Base-by-base conservation (phyloP, 2,888 invertebrate species). In the Pardosa pseudoannulata region DNA sequence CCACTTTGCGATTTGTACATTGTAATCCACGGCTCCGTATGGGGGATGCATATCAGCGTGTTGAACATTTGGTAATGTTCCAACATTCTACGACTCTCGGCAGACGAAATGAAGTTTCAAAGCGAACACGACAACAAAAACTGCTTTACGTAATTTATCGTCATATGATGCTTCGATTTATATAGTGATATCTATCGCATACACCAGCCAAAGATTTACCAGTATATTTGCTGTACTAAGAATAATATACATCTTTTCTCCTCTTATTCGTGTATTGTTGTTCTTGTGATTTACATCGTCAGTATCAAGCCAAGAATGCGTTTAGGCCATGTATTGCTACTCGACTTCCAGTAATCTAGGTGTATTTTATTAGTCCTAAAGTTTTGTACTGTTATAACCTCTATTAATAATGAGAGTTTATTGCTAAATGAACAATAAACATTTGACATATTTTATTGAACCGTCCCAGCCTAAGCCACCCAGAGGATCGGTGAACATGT, bases 81-180 rank as follows among this genome's bases (percentile, higher is more conserved):
- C 16, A 46, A 16, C 16, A 9, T 46, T 9, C 41, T 46, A n/a
- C 9, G 16, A 46, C 41, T n/a, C n/a, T n/a, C n/a, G n/a, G n/a
- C 41, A 46, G 13, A 46, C 16, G 41, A n/a, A 46, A 46, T 2
- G 16, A 46, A 9, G 41, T n/a, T 16, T 46, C 2, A n/a, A 9
- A 46, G 41, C 6, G 9, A n/a, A 46, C 16, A 46, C 16, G 16
- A 16, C 27, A 36, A 28, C 23, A 39, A 74, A 32, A 74, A 9
- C 74, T 31, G n/a, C 74, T 31, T 23, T 6, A 29, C 36, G 36
- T 74, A 23, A 23, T 9, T 1, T 64, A n/a, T n/a, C n/a, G 28
- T 56, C 72, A 46, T 46, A 46, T 56, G 56, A 46, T 31, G 50
- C 72, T 46, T 50, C 50, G 29, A 50, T 70, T 70, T 70, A 36